Conservation (phyloP, 2,113 vertebrate species). For the Oryzias javanicus region DNA sequence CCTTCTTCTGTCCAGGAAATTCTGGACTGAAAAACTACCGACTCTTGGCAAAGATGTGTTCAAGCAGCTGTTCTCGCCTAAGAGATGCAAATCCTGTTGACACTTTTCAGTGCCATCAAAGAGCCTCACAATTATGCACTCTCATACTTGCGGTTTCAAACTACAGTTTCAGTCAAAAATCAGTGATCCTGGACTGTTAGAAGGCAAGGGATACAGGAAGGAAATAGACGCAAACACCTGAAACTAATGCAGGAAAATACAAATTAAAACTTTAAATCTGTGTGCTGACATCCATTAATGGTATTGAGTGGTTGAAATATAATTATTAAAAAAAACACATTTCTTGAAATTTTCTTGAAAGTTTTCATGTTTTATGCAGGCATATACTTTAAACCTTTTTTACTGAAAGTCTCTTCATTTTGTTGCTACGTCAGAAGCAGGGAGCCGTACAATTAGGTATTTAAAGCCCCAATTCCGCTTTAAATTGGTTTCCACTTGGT, state of each 20-base stretch:
- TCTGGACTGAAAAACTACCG: conserved; percentile 47
- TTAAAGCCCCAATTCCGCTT: neutral
- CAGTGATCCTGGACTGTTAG: no score
- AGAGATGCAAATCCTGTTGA: neutral
- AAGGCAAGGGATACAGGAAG: no score
- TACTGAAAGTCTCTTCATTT: neutral
- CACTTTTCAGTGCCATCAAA: no score
- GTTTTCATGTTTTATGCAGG: neutral
- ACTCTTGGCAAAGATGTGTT: conserved; percentile 28
- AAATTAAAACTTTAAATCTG: no score
- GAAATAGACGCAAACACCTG: no score
- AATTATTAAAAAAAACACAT: neutral
- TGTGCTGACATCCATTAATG: no score
- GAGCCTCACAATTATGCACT: no score
- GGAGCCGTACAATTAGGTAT: conserved; percentile 1
- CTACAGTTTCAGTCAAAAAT: no score
- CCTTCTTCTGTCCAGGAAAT: conserved; percentile 29
- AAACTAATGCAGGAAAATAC: no score
- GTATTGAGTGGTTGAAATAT: no score
- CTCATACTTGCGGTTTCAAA: no score
- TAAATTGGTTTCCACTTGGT: conserved; percentile 5
- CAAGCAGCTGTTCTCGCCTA: conserved; percentile 10
- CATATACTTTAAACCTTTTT: neutral
- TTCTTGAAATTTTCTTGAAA: no score
- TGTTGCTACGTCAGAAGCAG: neutral